phyloP scores from a whole-genome alignment of 2,113 vertebrate genomes.

The Phrynosoma platyrhinos region DNA sequence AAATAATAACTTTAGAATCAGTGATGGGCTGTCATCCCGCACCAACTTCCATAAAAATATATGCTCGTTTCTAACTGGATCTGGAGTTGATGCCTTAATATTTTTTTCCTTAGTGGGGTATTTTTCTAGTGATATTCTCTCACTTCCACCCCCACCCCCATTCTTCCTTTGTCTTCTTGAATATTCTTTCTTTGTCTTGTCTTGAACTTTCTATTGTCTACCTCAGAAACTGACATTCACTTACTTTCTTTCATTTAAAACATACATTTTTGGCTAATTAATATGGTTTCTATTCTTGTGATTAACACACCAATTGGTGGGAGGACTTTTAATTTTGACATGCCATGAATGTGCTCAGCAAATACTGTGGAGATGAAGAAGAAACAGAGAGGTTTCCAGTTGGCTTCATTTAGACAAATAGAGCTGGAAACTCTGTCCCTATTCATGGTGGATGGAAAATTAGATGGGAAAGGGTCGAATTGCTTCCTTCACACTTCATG shows the following conservation, averaged over 20 bases:
- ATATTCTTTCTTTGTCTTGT: slow-evolving; percentile 18
- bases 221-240: slow-evolving; percentile 3
- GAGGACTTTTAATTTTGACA: neutral
- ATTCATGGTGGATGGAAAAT: neutral
- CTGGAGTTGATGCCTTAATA: neutral
- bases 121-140: slow-evolving; percentile 5
- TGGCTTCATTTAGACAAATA: neutral
- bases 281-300: slow-evolving; percentile 23
- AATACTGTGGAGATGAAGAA: neutral
- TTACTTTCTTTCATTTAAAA: neutral
- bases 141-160: neutral
- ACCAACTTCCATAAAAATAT: neutral
- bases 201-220: slow-evolving; percentile 30
- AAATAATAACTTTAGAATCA: neutral
- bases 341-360: neutral
- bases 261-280: slow-evolving; percentile 40
- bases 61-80: neutral
- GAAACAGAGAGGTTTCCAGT: slow-evolving; percentile 26
- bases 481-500: slow-evolving; percentile 18
- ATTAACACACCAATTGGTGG: neutral
- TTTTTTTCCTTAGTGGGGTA: neutral
- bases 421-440: slow-evolving; percentile 8
- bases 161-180: neutral
- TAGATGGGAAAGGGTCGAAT: slow-evolving; percentile 10
- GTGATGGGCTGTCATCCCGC: neutral